phyloP scores from a whole-genome alignment of 2,888 invertebrate genomes.

The Dryococelus australis region DNA sequence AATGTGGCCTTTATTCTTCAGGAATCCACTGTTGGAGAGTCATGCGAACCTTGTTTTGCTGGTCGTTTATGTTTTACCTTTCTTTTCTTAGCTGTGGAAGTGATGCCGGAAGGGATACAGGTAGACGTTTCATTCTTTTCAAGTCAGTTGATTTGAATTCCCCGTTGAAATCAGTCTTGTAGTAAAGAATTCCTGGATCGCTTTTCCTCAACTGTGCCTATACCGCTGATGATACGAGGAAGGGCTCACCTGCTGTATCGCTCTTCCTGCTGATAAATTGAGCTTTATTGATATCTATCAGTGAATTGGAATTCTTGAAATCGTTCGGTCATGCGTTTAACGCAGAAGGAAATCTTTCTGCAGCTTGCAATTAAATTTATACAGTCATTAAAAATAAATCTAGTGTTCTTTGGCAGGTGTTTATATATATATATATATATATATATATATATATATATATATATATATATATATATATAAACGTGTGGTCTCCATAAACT shows the following conservation, averaged over 20 bases:
- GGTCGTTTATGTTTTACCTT: background rate
- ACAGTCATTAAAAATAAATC: slow-evolving; percentile 23
- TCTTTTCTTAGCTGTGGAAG: slow-evolving; percentile 22
- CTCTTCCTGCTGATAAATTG: too few species aligned
- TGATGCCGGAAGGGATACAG: background rate
- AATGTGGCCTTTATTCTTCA: slow-evolving; percentile 13
- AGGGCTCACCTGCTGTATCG: too few species aligned
- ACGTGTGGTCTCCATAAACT: slow-evolving; percentile 46
- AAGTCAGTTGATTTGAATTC: slow-evolving; percentile 25
- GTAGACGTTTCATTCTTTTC: background rate
- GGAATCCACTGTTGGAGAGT: slow-evolving; percentile 19
- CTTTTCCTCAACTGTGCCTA: background rate
- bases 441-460: too few species aligned
- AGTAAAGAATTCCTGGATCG: background rate
- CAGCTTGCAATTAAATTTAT: slow-evolving; percentile 23
- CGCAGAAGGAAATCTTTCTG: background rate
- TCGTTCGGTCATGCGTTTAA: background rate
- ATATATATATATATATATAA: slow-evolving; percentile 47
- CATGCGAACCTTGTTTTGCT: slow-evolving; percentile 3
- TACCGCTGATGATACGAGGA: background rate
- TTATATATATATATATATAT: too few species aligned
- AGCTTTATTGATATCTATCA: background rate
- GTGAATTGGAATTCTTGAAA: background rate
- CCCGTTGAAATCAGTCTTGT: slow-evolving; percentile 24
- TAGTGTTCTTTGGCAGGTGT: slow-evolving; percentile 11